These are phyloP conservation scores for Cinclus cinclus DNA, from an alignment of 2,113 vertebrate species.

Conservation along the genomic window DNA sequence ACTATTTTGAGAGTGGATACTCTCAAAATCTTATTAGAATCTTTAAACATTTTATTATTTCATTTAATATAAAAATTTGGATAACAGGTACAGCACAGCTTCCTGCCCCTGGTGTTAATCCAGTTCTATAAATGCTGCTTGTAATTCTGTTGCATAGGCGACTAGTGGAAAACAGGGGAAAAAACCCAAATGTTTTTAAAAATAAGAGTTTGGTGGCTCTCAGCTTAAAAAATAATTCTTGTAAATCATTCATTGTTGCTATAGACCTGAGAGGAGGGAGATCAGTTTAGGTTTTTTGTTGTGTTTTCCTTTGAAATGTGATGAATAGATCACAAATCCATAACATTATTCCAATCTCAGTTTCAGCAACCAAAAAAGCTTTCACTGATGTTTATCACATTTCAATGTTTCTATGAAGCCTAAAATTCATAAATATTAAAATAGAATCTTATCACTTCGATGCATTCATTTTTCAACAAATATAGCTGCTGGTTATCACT, in stretches of 20 bases:
- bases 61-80: not conserved
- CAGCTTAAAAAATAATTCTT: not conserved
- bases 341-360: constrained; percentile 18
- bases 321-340: constrained; percentile 17
- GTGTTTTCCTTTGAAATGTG: constrained; percentile 30
- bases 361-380: not conserved
- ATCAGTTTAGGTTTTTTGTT: not conserved
- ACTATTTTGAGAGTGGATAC: not conserved
- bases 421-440: constrained; percentile 57
- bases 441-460: constrained; percentile 5
- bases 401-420: not conserved
- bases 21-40: not conserved
- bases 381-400: constrained; percentile 24
- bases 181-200: not conserved
- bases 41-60: not conserved
- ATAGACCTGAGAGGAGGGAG: not conserved
- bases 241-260: constrained; percentile 8
- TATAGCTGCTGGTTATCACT: constrained; percentile 32
- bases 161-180: not conserved
- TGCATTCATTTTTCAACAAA: not conserved
- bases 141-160: not conserved
- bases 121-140: not conserved
- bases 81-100: not conserved
- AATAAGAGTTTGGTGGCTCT: not conserved
- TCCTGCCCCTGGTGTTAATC: not conserved